Percentiles rank a stretch among this genome's conserved stretches.
phyloP scores from a whole-genome alignment of 1,140 invertebrate species.

The Saccostrea cuccullata region DNA sequence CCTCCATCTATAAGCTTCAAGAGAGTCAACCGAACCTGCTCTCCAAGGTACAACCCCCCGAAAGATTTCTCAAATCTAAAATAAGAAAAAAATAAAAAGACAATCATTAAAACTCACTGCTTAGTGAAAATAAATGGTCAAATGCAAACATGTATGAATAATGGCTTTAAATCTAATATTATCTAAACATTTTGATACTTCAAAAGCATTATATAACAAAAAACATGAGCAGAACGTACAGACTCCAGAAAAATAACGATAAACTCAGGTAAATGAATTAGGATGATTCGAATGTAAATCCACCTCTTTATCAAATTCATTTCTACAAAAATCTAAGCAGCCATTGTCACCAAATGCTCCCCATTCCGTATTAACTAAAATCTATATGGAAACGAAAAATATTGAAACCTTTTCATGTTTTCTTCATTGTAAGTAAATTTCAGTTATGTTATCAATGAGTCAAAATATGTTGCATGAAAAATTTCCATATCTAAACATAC shows the following conservation, averaged over 20 bases:
- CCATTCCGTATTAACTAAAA: conserved; percentile 97
- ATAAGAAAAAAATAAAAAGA: neutral
- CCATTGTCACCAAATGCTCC: conserved; percentile 97
- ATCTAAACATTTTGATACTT: no score
- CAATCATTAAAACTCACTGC: neutral
- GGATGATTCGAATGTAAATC: conserved; percentile 83
- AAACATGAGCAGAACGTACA: no score
- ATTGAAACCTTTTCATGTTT: no score
- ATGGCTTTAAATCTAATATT: no score
- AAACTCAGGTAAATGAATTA: conserved; percentile 74
- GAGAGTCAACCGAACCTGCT: conserved; percentile 74
- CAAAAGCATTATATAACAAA: no score
- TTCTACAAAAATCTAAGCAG: conserved; percentile 90
- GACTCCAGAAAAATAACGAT: no score
- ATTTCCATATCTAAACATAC: neutral
- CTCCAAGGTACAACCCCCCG: conserved; percentile 75
- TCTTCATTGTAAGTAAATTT: no score
- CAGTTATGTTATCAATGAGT: no score
- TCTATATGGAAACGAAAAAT: conserved; percentile 77
- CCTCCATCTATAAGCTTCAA: conserved; percentile 65
- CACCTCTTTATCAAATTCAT: conserved; percentile 91
- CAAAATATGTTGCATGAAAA: no score
- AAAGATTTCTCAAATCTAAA: conserved; percentile 77
- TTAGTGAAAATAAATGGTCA: neutral
- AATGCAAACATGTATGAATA: no score